These are phyloP conservation scores for Drymonia ruficornis DNA, from an alignment of 2,888 invertebrate species.

Conservation along the genomic window DNA sequence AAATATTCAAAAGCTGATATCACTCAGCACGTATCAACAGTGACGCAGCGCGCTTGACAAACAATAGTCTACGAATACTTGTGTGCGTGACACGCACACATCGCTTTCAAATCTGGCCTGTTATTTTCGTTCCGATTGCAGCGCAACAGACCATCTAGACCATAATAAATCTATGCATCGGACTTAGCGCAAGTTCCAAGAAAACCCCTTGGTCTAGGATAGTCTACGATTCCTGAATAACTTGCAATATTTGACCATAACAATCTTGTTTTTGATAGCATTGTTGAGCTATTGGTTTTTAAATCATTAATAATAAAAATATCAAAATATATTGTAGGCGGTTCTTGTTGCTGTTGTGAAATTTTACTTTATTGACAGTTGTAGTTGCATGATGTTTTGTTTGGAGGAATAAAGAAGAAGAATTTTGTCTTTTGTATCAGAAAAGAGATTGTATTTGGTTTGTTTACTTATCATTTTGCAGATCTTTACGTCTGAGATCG, in stretches of 20 bases:
- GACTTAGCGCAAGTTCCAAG: slow-evolving; percentile 53
- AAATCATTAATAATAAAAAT: slow-evolving; percentile 30
- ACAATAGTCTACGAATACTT: too few species aligned
- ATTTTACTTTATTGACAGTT: slow-evolving; percentile 21
- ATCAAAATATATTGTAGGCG: slow-evolving; percentile 25
- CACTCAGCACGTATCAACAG: too few species aligned
- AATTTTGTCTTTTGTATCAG: neutral
- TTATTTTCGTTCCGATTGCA: too few species aligned
- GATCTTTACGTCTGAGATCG: too few species aligned
- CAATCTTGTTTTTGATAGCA: slow-evolving; percentile 40
- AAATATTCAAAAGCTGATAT: too few species aligned
- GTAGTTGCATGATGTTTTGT: neutral
- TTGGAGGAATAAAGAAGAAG: neutral
- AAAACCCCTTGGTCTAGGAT: slow-evolving; percentile 21
- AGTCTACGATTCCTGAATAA: slow-evolving; percentile 25
- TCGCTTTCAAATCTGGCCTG: too few species aligned
- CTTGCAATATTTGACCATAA: slow-evolving; percentile 40
- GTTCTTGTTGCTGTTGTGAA: slow-evolving; percentile 50
- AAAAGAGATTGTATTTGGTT: neutral
- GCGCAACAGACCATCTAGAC: too few species aligned
- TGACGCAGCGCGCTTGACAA: too few species aligned
- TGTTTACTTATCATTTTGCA: too few species aligned
- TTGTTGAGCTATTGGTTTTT: slow-evolving; percentile 26
- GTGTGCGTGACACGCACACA: too few species aligned
- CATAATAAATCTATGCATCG: too few species aligned